Conservation (phyloP, 2,797 vertebrate genomes). For the Nyctalus aviator region DNA sequence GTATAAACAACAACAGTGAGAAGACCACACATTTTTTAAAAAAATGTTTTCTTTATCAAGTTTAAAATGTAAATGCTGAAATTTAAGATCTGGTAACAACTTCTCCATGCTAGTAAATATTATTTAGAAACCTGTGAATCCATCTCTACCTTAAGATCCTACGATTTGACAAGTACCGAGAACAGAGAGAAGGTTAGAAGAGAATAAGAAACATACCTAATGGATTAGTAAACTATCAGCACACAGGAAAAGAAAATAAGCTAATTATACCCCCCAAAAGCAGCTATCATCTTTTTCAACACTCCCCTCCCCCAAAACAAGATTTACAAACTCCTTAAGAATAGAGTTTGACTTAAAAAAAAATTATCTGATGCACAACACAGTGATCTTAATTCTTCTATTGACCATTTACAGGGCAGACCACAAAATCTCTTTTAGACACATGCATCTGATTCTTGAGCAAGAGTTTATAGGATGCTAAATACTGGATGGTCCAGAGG, state of each 20-base stretch:
- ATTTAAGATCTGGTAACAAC: neutral
- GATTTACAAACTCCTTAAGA: neutral
- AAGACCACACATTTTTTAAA: neutral
- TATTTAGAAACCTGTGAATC: neutral
- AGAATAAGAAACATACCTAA: neutral
- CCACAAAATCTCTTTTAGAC: neutral
- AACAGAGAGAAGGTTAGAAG: neutral
- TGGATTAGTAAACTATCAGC: too few species aligned
- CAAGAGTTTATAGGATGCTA: constrained; percentile 13
- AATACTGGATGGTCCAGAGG: neutral
- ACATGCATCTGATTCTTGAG: neutral
- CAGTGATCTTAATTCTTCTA: neutral
- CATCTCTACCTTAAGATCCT: neutral
- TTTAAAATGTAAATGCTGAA: neutral
- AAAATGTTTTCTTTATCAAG: neutral
- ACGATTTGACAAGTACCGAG: neutral
- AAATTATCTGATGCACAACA: neutral
- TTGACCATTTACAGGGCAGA: neutral
- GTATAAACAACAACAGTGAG: constrained; percentile 18
- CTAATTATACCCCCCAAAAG: neutral
- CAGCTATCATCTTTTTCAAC: neutral
- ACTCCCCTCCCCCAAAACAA: neutral
- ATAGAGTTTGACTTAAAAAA: neutral
- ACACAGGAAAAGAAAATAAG: neutral
- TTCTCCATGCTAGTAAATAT: neutral